Base-by-base conservation (phyloP, 2,797 vertebrate genomes). In the Amblyopsis hoosieri region DNA sequence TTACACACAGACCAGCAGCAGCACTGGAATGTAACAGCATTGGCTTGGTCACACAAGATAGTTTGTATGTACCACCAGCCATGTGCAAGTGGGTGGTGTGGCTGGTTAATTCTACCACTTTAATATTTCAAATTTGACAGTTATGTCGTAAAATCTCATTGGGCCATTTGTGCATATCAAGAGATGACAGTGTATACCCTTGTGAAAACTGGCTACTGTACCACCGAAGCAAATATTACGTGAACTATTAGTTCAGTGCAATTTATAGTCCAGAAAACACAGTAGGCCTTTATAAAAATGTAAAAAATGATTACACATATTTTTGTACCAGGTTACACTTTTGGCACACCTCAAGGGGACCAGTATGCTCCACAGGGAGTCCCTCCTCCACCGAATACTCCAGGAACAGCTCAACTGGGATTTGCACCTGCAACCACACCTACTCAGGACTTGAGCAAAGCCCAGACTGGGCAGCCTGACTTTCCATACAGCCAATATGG, bases 401-500 rank as follows among this genome's bases (percentile, higher is more conserved):
- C 98, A 0, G 97, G 96, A 88, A 93, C 95, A 64, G 91, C 95
- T 55, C 94, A 95, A 57, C 88, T 99, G 69, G 95, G 95, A 79
- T 99, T 97, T 82, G 96, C 96, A 17, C 95, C 96, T 1, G 94
- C 96, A 67, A 96, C 95, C 78, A 95, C 97, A 83, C 95, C 98
- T 66, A 95, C 97, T 95, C 98, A 99, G 83, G 98, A 99, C 90
- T 93, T 99, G 93, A 97, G 94, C 94, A 99, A 99, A 93, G 95
- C 96, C 84, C 94, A 95, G 1, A 90, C 95, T 52, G 96, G 95
- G 83, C 97, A 98, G 86, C 97, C 96, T 19, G 98, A 99, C 81
- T 99, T 98, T 88, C 90, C 97, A 71, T 99, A 98, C 66, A 96
- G 95, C 89, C 98, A 99, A 88, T 99, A 98, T 91, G 98, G 98